Percentiles rank a stretch among this genome's conserved stretches.
Evolutionary conservation across 2,113 vertebrate genomes (phyloP).

Genomic region (Polypterus bichir): DNA sequence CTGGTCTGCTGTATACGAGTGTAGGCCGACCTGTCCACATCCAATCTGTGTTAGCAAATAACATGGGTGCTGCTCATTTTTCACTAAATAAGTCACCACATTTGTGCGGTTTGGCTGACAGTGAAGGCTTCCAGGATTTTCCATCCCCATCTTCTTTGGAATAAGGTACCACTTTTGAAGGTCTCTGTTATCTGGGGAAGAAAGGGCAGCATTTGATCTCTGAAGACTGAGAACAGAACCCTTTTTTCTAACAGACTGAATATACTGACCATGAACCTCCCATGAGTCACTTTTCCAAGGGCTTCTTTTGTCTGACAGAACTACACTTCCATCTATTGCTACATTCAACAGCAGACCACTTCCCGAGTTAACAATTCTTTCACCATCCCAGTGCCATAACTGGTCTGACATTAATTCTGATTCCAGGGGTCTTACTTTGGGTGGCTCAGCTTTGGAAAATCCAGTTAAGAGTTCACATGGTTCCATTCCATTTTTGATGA

Average conservation of each 20-base stretch:
- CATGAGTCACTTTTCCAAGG: neutral
- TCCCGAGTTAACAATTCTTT: neutral
- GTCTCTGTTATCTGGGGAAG: neutral
- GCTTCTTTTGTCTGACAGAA: neutral
- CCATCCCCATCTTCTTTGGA: neutral
- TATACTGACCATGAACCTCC: neutral
- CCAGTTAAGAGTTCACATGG: neutral
- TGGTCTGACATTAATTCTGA: neutral
- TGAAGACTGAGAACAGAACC: neutral
- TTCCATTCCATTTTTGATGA: neutral
- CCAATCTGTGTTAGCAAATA: neutral
- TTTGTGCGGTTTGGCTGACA: neutral
- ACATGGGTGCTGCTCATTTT: neutral
- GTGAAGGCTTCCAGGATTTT: neutral
- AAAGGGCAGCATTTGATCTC: neutral
- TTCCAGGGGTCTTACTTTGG: neutral
- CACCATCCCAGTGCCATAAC: neutral
- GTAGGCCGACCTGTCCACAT: neutral
- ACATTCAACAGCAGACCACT: neutral
- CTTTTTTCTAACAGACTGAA: neutral
- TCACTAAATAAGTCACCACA: neutral
- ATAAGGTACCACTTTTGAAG: neutral
- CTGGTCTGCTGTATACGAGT: neutral
- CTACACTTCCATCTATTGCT: neutral
- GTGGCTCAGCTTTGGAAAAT: neutral